Evolutionary conservation across 1,140 invertebrate species (phyloP), one percentile per base, ranked within the genome.

Genomic region (Heliconius hewitsoni): DNA sequence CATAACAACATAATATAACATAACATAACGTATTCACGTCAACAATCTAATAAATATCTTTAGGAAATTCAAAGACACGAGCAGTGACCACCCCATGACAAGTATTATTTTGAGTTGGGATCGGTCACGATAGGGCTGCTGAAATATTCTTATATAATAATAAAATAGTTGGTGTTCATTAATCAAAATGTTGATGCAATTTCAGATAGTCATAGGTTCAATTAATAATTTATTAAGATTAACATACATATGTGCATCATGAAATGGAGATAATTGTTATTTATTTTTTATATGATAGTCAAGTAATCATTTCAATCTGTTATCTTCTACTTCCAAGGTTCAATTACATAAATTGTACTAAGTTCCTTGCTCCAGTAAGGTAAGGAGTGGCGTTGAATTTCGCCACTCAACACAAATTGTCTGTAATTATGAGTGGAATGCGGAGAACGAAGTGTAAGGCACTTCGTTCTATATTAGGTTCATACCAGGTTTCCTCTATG

Each of bases 91-190:
- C 75, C 86, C 85, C 84, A 84, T 87, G 87, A 87, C 88, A 87
- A 78, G 73, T 81, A 81, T 85, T 86, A 87, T 89, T 91, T 88
- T 91, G 90, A 92, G 88, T 89, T 91, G 89, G 90, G 90, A 86
- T 86, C 83, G 87, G 89, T 89, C 90, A 84, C 76, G 80, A 80
- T 84, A 87, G 83, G 82, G 82, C 73, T 83, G 55, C 19, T 66
- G 23, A 5, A 30, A 66, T 66, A 16, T 66, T 66, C 8, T 57
- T 57, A 57, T 57, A 9, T n/a, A 9, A 11, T n/a, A 57, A 23
- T 57, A 57, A 57, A 57, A 57, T 57, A 23, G n/a, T 23, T 57
- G 55, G 8, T 23, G n/a, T 57, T 57, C 55, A 57, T 57, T 57
- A 57, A 57, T 57, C 55, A n/a, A 11, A 23, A 57, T 8, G 19